A percentile compares a stretch with the other conserved stretches of the same genome.
Evolutionary conservation across 2,888 invertebrate species (phyloP).

Genomic region (Drosophila recens): DNA sequence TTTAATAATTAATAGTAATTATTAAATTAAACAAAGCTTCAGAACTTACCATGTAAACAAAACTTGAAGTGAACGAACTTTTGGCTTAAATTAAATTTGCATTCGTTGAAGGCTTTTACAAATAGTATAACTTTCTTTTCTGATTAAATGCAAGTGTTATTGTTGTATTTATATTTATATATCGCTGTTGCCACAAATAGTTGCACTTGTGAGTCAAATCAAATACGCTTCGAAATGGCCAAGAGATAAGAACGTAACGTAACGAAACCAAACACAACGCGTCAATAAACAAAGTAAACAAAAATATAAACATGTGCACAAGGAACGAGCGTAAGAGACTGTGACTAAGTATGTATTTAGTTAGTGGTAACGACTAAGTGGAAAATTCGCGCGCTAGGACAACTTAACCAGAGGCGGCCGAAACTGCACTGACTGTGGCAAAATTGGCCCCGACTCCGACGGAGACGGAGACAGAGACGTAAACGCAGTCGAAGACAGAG

Average conservation of each 20-base stretch:
- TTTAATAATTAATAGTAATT: not conserved
- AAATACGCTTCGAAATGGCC: slow-evolving; percentile 13
- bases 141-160: slow-evolving; percentile 11
- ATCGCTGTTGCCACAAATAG: slow-evolving; percentile 4
- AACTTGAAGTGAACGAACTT: slow-evolving; percentile 3
- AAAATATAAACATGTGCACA: slow-evolving; percentile 47
- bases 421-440: slow-evolving; percentile 66
- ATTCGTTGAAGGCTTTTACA: slow-evolving; percentile 2
- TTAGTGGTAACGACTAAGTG: slow-evolving; percentile 39
- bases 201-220: slow-evolving; percentile 33
- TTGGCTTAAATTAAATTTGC: slow-evolving; percentile 1
- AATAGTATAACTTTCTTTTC: slow-evolving; percentile 1
- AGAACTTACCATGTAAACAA: slow-evolving; percentile 52
- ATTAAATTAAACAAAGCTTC: slow-evolving; percentile 13
- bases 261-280: slow-evolving; percentile 10
- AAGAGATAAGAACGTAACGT: slow-evolving; percentile 37
- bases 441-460: slow-evolving; percentile 52
- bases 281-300: slow-evolving; percentile 23
- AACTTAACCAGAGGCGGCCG: slow-evolving; percentile 70
- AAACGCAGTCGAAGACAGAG: too few relatives aligned
- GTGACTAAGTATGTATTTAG: slow-evolving; percentile 14
- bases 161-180: not conserved
- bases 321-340: not conserved
- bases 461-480: slow-evolving; percentile 14
- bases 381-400: slow-evolving; percentile 59